These are phyloP conservation scores for Chloebia gouldiae DNA, from an alignment of 2,113 vertebrate genomes.

Conservation along the genomic window DNA sequence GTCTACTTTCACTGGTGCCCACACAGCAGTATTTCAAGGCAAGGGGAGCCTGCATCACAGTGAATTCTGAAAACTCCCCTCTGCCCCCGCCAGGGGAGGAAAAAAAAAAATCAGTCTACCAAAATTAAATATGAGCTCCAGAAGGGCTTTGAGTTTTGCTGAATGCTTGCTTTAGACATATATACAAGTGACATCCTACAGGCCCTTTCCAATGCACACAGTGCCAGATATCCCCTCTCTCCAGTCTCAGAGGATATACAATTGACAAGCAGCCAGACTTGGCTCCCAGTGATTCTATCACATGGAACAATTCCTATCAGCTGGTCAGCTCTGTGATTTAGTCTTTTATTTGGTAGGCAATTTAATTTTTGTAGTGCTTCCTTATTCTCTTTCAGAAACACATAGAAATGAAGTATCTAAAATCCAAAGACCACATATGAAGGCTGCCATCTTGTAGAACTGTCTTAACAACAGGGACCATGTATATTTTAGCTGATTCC, in stretches of 20 bases:
- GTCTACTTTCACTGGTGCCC: neutral
- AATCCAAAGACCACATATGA: neutral
- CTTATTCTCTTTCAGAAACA: neutral
- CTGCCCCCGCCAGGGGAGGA: rapidly evolving
- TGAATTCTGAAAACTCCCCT: neutral
- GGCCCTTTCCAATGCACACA: neutral
- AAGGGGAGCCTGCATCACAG: neutral
- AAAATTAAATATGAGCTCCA: neutral
- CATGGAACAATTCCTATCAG: rapidly evolving
- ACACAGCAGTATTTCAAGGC: neutral
- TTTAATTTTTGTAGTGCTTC: neutral
- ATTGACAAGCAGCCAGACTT: neutral
- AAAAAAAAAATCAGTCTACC: neutral
- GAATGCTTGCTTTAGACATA: neutral
- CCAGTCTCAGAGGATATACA: neutral
- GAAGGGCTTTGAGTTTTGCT: neutral
- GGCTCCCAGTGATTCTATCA: neutral
- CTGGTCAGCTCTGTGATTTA: neutral
- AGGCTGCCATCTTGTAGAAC: neutral
- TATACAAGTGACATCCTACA: neutral
- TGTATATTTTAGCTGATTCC: neutral
- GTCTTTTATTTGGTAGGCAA: neutral
- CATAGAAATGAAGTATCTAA: neutral
- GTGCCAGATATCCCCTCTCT: neutral
- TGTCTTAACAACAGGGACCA: neutral